Percentiles rank a stretch among this genome's conserved stretches.
These are phyloP conservation scores for Ladona fulva DNA, from an alignment of 1,140 invertebrate species.

Conservation along the genomic window DNA sequence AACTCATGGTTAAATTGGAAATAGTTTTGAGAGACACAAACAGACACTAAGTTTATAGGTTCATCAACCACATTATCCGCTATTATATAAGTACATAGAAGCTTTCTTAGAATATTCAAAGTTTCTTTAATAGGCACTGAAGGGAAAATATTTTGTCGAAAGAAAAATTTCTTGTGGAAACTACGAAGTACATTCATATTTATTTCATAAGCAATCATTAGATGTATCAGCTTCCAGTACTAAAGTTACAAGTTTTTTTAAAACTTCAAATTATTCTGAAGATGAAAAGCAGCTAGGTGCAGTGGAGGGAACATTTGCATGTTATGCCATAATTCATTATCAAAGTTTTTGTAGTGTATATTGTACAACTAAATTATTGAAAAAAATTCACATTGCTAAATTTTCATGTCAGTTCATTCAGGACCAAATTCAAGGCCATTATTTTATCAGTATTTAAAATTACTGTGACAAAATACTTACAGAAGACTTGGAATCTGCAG, in stretches of 20 bases:
- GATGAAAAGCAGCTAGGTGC: conserved; percentile 21
- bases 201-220: conserved; percentile 20
- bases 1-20: too few relatives aligned
- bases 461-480: conserved; percentile 19
- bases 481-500: conserved; percentile 20
- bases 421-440: conserved; percentile 19
- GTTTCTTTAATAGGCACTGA: too few relatives aligned
- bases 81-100: too few relatives aligned
- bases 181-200: too few relatives aligned
- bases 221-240: conserved; percentile 11
- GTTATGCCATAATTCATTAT: conserved; percentile 11
- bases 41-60: too few relatives aligned
- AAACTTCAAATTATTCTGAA: conserved; percentile 22
- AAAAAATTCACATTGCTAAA: conserved; percentile 11
- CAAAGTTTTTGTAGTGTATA: too few relatives aligned
- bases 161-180: too few relatives aligned
- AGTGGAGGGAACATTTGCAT: conserved; percentile 18
- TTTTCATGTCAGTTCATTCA: conserved; percentile 19
- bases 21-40: too few relatives aligned
- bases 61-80: too few relatives aligned
- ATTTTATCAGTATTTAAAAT: conserved; percentile 21
- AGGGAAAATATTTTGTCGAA: too few relatives aligned
- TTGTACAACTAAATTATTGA: neutral
- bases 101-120: too few relatives aligned
- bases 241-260: conserved; percentile 18